phyloP scores from a whole-genome alignment of 2,888 invertebrate species.

The Drosophila maculinotata region DNA sequence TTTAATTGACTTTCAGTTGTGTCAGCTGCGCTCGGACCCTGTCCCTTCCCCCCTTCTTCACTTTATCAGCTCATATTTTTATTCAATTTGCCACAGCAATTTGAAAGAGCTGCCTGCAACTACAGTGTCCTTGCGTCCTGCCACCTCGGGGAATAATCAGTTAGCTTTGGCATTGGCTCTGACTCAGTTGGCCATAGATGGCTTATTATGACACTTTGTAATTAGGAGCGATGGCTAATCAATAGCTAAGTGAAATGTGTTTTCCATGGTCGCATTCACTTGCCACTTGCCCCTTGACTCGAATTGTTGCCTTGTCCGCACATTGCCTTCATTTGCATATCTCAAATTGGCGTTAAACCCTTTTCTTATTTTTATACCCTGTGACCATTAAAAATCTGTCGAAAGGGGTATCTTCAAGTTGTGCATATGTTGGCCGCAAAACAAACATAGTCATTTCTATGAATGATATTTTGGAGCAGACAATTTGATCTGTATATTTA shows the following conservation, averaged over 20 bases:
- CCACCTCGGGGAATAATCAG: conserved; percentile 52
- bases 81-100: conserved; percentile 76
- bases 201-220: conserved; percentile 65
- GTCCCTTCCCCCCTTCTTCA: conserved; percentile 2
- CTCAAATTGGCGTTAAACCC: conserved; percentile 25
- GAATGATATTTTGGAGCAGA: no score
- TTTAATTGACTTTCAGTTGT: conserved; percentile 68
- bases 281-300: conserved; percentile 22
- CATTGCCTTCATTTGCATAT: conserved; percentile 47
- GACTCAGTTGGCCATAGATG: conserved; percentile 24
- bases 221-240: conserved; percentile 68
- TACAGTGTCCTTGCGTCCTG: conserved; percentile 2
- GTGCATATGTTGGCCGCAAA: neutral
- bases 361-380: conserved; percentile 2
- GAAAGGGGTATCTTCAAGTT: neutral
- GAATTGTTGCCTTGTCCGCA: conserved; percentile 23
- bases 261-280: conserved; percentile 45
- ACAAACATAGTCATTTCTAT: no score
- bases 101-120: conserved; percentile 41
- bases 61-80: conserved; percentile 60
- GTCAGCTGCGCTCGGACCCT: conserved; percentile 41
- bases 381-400: neutral
- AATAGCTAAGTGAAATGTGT: conserved; percentile 66
- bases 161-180: conserved; percentile 9
- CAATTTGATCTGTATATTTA: no score